Conservation (phyloP, 2,888 invertebrate species). For the Hermaeophaga mercurialis region DNA sequence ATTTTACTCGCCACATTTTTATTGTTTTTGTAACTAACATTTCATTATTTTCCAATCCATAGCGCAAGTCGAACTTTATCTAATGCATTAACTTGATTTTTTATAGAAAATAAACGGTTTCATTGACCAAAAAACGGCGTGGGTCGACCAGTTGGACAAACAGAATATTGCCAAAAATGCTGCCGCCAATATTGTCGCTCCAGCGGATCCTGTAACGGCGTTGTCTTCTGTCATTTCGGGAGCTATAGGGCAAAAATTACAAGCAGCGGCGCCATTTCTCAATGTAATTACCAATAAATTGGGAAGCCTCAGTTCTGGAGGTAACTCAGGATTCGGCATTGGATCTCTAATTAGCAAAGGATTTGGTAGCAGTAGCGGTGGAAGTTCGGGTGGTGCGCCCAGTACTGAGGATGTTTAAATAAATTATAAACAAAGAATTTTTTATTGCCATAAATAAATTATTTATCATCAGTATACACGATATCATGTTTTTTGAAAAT, state of each 20-base stretch:
- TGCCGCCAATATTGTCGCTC: constrained; percentile 73
- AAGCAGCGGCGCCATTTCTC: constrained; percentile 61
- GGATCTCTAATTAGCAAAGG: constrained; percentile 60
- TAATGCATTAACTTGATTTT: too few relatives aligned
- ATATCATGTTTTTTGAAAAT: too few relatives aligned
- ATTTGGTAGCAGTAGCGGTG: constrained; percentile 25
- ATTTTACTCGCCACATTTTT: too few relatives aligned
- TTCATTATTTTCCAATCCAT: too few relatives aligned
- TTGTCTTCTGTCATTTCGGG: constrained; percentile 71
- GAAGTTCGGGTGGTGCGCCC: constrained; percentile 17
- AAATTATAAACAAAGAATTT: too few relatives aligned
- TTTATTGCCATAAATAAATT: too few relatives aligned
- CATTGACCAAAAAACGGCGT: constrained; percentile 78
- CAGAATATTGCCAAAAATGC: constrained; percentile 78
- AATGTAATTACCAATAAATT: constrained; percentile 72
- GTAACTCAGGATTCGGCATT: constrained; percentile 64
- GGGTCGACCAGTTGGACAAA: constrained; percentile 71
- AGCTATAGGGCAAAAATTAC: constrained; percentile 69
- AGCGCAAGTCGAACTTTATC: too few relatives aligned
- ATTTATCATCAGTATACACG: too few relatives aligned
- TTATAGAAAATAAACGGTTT: constrained; percentile 82
- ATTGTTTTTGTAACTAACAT: too few relatives aligned
- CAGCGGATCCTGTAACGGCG: constrained; percentile 59
- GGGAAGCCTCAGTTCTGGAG: constrained; percentile 59
- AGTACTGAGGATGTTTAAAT: constrained; percentile 1